phyloP scores from a whole-genome alignment of 1,140 invertebrate species.

The Ceratoteleas bidentatus region DNA sequence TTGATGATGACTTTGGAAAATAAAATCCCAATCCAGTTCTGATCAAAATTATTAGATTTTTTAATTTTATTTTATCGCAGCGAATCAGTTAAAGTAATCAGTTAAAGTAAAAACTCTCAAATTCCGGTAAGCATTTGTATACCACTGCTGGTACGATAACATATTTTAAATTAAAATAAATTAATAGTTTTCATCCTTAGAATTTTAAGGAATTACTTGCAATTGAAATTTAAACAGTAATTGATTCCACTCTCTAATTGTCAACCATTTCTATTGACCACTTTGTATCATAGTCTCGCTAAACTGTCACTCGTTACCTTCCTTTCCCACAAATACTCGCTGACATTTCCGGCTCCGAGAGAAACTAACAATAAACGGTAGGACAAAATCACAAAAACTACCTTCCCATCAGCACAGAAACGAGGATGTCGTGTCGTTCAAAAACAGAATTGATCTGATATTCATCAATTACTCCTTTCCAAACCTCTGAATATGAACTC shows the following conservation, averaged over 20 bases:
- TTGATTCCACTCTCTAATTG: not conserved
- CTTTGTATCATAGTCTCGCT: constrained; percentile 22
- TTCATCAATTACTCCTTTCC: not conserved
- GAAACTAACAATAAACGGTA: constrained; percentile 42
- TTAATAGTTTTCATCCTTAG: no score
- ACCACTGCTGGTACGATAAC: no score
- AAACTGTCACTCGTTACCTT: constrained; percentile 49
- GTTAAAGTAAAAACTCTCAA: no score
- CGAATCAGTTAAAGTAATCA: no score
- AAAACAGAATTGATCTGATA: not conserved
- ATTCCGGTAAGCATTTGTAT: no score
- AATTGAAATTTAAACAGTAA: no score
- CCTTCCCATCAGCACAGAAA: constrained; percentile 20
- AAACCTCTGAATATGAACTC: not conserved
- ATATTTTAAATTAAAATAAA: no score
- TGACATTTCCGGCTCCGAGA: constrained; percentile 46
- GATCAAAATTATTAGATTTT: no score
- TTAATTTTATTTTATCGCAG: no score
- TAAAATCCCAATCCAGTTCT: not conserved
- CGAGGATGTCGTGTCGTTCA: constrained; percentile 11
- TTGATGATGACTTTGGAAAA: not conserved
- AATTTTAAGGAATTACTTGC: no score
- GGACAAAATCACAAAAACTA: constrained; percentile 36
- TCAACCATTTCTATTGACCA: constrained; percentile 14
- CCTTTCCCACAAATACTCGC: constrained; percentile 56